These are phyloP conservation scores for Listronotus oregonensis DNA, from an alignment of 1,140 invertebrate species.

Conservation along the genomic window DNA sequence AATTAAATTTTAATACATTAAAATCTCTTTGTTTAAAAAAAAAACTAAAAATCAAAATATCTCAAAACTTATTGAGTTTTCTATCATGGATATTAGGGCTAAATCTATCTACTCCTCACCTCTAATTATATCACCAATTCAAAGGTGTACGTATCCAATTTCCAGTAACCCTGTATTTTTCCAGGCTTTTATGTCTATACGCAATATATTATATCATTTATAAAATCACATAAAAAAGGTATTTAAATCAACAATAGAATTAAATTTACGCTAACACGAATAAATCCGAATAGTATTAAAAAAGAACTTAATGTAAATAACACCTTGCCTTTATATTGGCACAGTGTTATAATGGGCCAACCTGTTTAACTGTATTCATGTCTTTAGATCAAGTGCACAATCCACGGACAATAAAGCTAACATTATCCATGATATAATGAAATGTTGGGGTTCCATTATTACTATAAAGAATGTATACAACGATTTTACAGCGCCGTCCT, in stretches of 20 bases:
- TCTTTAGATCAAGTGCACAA: slow-evolving; percentile 53
- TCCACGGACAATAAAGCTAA: slow-evolving; percentile 49
- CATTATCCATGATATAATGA: slow-evolving; percentile 52
- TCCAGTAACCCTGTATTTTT: too few relatives aligned
- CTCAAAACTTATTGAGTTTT: too few relatives aligned
- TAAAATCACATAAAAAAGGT: too few relatives aligned
- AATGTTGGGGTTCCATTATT: slow-evolving; percentile 52
- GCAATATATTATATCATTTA: too few relatives aligned
- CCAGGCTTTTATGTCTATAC: too few relatives aligned
- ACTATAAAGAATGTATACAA: slow-evolving; percentile 50
- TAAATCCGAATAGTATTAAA: slow-evolving; percentile 38
- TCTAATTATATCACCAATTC: too few relatives aligned
- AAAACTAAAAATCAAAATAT: too few relatives aligned
- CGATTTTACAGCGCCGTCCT: slow-evolving; percentile 47
- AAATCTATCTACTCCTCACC: too few relatives aligned
- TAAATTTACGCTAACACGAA: slow-evolving; percentile 41
- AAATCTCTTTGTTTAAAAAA: too few relatives aligned
- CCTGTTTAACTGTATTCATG: slow-evolving; percentile 53
- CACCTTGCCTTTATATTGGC: slow-evolving; percentile 47
- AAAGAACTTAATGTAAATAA: slow-evolving; percentile 45
- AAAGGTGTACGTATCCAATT: too few relatives aligned
- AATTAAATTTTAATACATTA: too few relatives aligned
- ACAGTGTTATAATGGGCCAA: slow-evolving; percentile 51
- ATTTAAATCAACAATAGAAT: slow-evolving; percentile 21
- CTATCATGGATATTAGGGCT: too few relatives aligned